Conservation (phyloP, 2,888 invertebrate genomes). For the Protonemura montana region DNA sequence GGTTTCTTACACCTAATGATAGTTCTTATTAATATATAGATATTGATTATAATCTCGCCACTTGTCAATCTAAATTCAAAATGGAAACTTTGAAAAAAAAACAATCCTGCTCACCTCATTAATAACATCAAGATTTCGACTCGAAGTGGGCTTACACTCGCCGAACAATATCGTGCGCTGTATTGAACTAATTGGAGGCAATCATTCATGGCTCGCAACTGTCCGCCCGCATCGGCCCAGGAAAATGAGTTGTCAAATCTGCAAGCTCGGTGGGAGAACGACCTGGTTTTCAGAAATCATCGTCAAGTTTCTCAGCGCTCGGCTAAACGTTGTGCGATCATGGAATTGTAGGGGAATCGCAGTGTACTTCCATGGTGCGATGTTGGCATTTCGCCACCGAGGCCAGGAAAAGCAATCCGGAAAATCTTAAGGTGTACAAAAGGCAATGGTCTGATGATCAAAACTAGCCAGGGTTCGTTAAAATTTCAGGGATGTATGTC, state of each 20-base stretch:
- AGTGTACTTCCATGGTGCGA: too few relatives aligned
- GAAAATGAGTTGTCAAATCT: background rate
- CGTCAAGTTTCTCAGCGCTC: background rate
- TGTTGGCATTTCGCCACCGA: background rate
- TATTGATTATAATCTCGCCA: background rate
- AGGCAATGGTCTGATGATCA: too few relatives aligned
- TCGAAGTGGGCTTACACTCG: background rate
- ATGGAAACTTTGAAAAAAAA: background rate
- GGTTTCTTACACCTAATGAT: background rate
- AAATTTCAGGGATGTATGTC: too few relatives aligned
- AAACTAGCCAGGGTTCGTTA: too few relatives aligned
- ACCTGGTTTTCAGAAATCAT: background rate
- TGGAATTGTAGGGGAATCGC: too few relatives aligned
- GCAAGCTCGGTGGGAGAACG: background rate
- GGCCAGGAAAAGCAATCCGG: background rate
- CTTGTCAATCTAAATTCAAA: background rate
- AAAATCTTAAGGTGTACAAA: too few relatives aligned
- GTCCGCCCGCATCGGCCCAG: background rate
- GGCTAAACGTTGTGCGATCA: background rate
- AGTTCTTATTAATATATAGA: background rate
- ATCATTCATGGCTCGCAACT: background rate
- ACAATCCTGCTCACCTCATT: constrained; percentile 2
- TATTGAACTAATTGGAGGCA: background rate
- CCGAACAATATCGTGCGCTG: background rate
- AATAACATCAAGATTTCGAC: background rate